These are phyloP conservation scores for Drosophila sproati DNA, from an alignment of 1,140 invertebrate species.

Conservation along the genomic window DNA sequence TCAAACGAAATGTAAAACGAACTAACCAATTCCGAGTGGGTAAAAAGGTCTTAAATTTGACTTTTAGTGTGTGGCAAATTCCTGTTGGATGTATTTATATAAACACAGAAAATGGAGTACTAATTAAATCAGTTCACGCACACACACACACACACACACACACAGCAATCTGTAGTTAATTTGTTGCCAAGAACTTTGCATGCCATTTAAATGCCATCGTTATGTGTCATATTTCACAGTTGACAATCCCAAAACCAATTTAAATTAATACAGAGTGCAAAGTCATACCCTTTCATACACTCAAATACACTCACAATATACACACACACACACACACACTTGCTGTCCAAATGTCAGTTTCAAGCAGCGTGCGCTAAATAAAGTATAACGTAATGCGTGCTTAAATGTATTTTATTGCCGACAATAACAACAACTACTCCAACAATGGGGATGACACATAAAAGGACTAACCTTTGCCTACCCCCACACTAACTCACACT, in stretches of 20 bases:
- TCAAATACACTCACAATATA: constrained; percentile 6
- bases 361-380: constrained; percentile 73
- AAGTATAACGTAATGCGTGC: constrained; percentile 75
- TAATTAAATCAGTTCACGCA: constrained; percentile 9
- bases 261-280: constrained; percentile 78
- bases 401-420: constrained; percentile 81
- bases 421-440: constrained; percentile 49
- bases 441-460: constrained; percentile 49
- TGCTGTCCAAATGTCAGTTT: constrained; percentile 70
- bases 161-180: constrained; percentile 51
- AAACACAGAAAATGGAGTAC: neutral
- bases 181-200: constrained; percentile 55
- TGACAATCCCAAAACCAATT: constrained; percentile 77
- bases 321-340: constrained; percentile 28
- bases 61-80: constrained; percentile 2
- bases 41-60: constrained; percentile 11
- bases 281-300: constrained; percentile 40
- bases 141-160: neutral
- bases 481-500: constrained; percentile 6
- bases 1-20: constrained; percentile 41
- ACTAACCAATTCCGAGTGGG: constrained; percentile 1
- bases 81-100: constrained; percentile 1
- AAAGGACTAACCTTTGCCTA: constrained; percentile 49
- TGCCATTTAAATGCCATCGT: constrained; percentile 59
- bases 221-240: constrained; percentile 58